Base-by-base conservation (phyloP, 2,888 invertebrate species). In the Sesamia inferens region DNA sequence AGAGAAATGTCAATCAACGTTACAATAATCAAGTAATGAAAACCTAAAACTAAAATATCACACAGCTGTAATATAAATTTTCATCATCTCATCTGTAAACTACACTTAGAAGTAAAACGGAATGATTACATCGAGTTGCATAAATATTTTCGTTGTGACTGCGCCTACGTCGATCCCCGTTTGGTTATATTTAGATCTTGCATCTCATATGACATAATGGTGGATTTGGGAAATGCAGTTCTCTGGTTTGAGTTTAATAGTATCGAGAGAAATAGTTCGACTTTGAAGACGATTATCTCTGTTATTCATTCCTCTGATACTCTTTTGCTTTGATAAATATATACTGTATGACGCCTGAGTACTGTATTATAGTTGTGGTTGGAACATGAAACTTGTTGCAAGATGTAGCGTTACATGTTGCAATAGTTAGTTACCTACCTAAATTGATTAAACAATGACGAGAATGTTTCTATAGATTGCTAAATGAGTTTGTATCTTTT, bases 121-220 rank as follows among this genome's bases (percentile, higher is more conserved):
- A 58, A 71, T 61, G 66, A 83, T 85, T 80, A 81, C 65, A 68
- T 67, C 51, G 74, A 72, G 69, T 82, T 84, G 82, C 82, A 84
- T 83, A 86, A 87, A 88, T 88, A 90, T 88, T 90, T 90, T 85
- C 75, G 86, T 87, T 79, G 85, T 89, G 79, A 74, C 71, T 74
- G 80, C 84, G 83, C 90, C 89, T 89, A 88, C 90, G 88, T 88
- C 80, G 88, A 85, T 90, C 86, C 88, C 88, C 86, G 82, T 87
- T 70, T 83, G 65, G 81, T 79, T 93, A 93, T 88, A 89, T 89
- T 86, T 93, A 92, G 92, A 78, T 78, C 87, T 72, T 91, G 90
- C 92, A 92, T 90, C 86, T 85, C 78, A 42, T 62, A 76, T 92
- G 92, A 92, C 90, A 92, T 92, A 92, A 92, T 87, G 61, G 66